Conservation (phyloP, 2,888 invertebrate genomes). For the Pollenia amentaria region DNA sequence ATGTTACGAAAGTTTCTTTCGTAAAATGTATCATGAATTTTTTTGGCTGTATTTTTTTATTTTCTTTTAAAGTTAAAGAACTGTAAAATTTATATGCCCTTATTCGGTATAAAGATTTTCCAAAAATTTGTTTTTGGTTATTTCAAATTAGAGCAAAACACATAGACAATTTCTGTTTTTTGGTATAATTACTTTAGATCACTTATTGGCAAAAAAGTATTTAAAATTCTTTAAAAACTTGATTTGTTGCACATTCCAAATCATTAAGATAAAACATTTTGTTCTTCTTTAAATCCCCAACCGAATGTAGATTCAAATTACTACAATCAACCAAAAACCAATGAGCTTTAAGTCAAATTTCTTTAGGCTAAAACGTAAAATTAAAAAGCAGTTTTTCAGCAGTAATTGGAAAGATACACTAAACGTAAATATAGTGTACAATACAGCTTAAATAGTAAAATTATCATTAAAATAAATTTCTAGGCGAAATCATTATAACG, state of each 20-base stretch:
- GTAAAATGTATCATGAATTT: too few species aligned
- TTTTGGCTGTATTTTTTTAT: too few species aligned
- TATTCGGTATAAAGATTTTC: too few species aligned
- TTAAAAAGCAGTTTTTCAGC: constrained; percentile 23
- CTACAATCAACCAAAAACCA: background rate
- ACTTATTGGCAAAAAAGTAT: background rate
- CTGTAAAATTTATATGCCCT: too few species aligned
- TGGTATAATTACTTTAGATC: too few species aligned
- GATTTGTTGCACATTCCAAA: background rate
- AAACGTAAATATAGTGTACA: constrained; percentile 4
- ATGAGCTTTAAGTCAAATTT: constrained; percentile 26
- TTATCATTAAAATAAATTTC: constrained; percentile 37
- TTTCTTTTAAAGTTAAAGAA: too few species aligned
- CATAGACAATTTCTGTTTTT: background rate
- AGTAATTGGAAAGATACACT: background rate
- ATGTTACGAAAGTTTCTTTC: too few species aligned
- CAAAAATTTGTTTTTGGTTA: background rate
- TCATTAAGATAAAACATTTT: background rate
- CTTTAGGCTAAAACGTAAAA: constrained; percentile 13
- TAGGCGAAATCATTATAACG: background rate
- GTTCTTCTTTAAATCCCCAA: background rate
- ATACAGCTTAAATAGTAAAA: constrained; percentile 20
- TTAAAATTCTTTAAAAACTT: constrained; percentile 2
- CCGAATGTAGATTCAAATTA: background rate
- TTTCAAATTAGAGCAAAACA: background rate